A percentile compares a stretch with the other conserved stretches of the same genome.
Conservation (phyloP, 2,113 vertebrate species). For the Campylorhamphus procurvoides region DNA sequence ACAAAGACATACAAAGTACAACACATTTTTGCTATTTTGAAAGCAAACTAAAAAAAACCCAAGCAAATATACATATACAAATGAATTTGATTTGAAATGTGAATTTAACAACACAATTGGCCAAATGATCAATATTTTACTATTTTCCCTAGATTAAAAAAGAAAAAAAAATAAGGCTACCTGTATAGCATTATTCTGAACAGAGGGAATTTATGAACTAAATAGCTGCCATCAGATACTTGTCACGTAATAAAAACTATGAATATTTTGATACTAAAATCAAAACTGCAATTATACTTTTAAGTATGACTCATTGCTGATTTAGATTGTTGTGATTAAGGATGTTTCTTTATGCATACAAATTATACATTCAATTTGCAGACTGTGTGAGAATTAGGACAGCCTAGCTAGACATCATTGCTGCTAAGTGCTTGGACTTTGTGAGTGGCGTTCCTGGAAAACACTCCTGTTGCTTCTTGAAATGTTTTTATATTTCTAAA, state of each 20-base stretch:
- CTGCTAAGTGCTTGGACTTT: background rate
- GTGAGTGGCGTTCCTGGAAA: background rate
- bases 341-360: conserved; percentile 44
- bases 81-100: background rate
- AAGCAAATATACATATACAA: background rate
- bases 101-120: background rate
- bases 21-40: background rate
- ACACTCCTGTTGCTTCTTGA: background rate
- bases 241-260: conserved; percentile 27
- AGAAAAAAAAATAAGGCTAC: background rate
- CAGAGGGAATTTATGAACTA: background rate
- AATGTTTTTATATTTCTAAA: background rate
- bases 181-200: background rate
- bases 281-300: conserved; percentile 59
- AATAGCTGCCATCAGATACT: conserved; percentile 1
- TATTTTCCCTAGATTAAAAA: background rate
- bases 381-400: background rate
- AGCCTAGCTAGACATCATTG: background rate
- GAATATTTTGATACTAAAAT: conserved; percentile 63
- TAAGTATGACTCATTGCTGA: conserved; percentile 55
- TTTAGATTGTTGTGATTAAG: conserved; percentile 58
- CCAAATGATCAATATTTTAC: background rate
- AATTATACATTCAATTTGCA: conserved; percentile 23
- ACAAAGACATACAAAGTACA: background rate
- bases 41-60: background rate